Percentiles rank a stretch among this genome's conserved stretches.
Evolutionary conservation across 2,113 vertebrate species (phyloP).

Genomic region (Cephalopholis sonnerati): DNA sequence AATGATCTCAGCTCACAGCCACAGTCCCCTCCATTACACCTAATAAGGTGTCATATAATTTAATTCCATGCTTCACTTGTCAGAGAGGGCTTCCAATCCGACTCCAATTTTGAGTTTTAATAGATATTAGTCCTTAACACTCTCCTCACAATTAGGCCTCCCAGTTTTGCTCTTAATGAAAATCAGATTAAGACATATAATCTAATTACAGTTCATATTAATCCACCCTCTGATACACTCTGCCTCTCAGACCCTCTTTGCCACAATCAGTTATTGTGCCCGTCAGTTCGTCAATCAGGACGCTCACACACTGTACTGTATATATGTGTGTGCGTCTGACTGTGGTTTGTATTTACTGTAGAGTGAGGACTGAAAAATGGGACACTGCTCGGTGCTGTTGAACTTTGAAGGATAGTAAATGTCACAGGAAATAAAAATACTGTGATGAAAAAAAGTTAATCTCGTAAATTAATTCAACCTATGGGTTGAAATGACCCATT

Average conservation of each 20-base stretch:
- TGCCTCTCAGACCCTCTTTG: constrained; percentile 73
- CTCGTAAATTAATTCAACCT: constrained; percentile 80
- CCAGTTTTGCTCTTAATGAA: constrained; percentile 88
- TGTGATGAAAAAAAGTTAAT: constrained; percentile 66
- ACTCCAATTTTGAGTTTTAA: constrained; percentile 88
- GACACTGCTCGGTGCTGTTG: constrained; percentile 12
- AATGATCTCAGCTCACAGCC: constrained; percentile 71
- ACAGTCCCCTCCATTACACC: constrained; percentile 84
- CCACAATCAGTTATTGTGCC: constrained; percentile 72
- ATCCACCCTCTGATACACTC: constrained; percentile 80
- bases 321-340: constrained; percentile 11
- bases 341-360: constrained; percentile 45
- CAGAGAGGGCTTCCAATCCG: constrained; percentile 84
- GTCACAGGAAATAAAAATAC: constrained; percentile 75
- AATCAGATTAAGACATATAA: constrained; percentile 90
- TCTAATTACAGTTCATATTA: constrained; percentile 89
- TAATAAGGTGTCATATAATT: constrained; percentile 89
- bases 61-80: constrained; percentile 89
- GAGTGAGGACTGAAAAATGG: constrained; percentile 25
- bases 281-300: constrained; percentile 71
- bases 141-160: constrained; percentile 86
- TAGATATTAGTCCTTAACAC: constrained; percentile 88
- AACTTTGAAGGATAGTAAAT: constrained; percentile 72
- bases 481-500: constrained; percentile 83
- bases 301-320: neutral